Evolutionary conservation across 37 sponge, comb jelly and placozoan species (phyloP).

Genomic region (Eunapius fragilis): DNA sequence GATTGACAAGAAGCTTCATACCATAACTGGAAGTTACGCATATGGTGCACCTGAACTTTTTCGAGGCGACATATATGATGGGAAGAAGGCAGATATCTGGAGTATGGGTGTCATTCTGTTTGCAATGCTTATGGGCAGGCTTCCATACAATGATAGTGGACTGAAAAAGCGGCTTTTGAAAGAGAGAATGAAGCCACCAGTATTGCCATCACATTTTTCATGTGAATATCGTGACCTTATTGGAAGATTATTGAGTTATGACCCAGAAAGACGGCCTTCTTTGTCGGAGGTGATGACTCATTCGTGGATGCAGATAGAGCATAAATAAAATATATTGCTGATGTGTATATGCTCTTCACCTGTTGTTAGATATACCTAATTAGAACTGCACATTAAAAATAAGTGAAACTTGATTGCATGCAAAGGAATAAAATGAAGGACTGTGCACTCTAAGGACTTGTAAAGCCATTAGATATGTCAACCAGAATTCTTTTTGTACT

Average conservation of each 20-base stretch:
- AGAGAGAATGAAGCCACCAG: slow-evolving; percentile 49
- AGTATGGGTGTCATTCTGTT: slow-evolving; percentile 62
- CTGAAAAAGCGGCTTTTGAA: slow-evolving; percentile 27
- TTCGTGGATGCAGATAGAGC: slow-evolving; percentile 33
- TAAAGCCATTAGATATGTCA: not conserved
- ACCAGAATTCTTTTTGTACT: slow-evolving; percentile 4
- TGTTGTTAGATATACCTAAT: no score
- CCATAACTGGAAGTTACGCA: slow-evolving; percentile 72
- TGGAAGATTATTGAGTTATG: slow-evolving; percentile 36
- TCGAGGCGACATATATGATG: slow-evolving; percentile 54
- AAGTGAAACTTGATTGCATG: not conserved
- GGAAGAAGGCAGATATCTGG: slow-evolving; percentile 68
- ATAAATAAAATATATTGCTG: no score
- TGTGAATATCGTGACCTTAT: slow-evolving; percentile 28
- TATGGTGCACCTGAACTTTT: slow-evolving; percentile 74
- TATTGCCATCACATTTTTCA: slow-evolving; percentile 21
- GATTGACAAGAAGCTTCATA: slow-evolving; percentile 48
- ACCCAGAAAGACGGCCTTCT: slow-evolving; percentile 16
- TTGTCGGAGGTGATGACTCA: slow-evolving; percentile 36
- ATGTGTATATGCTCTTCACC: no score
- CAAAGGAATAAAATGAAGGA: not conserved
- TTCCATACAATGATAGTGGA: slow-evolving; percentile 59
- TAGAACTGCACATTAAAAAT: no score
- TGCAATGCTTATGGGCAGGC: slow-evolving; percentile 48
- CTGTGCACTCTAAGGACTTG: not conserved